Evolutionary conservation across 2,888 invertebrate genomes (phyloP).

Genomic region (Falcaria lacertinaria): DNA sequence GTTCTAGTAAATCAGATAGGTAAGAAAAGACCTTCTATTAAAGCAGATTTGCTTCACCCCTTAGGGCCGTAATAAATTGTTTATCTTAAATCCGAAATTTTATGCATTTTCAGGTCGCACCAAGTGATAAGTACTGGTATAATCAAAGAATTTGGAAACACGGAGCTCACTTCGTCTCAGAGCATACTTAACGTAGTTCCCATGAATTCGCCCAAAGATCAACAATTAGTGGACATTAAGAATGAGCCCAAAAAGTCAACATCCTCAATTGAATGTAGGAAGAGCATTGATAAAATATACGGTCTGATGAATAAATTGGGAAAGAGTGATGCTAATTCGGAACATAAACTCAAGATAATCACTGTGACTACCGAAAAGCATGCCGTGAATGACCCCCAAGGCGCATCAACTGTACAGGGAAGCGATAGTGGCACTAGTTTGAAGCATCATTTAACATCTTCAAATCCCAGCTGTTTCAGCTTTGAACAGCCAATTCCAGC

Average conservation of each 20-base stretch:
- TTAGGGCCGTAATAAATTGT: no score
- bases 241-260: constrained; percentile 24
- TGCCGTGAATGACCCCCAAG: constrained; percentile 15
- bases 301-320: constrained; percentile 51
- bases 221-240: constrained; percentile 10
- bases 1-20: background rate
- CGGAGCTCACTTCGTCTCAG: constrained; percentile 9
- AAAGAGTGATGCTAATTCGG: constrained; percentile 21
- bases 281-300: constrained; percentile 66
- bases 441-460: constrained; percentile 46
- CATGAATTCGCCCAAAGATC: constrained; percentile 22
- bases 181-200: constrained; percentile 21
- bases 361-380: constrained; percentile 10
- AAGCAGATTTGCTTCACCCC: no score
- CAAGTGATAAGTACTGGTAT: background rate
- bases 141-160: constrained; percentile 1
- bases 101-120: background rate
- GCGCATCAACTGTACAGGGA: constrained; percentile 30
- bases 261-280: constrained; percentile 48
- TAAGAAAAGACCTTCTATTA: background rate
- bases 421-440: constrained; percentile 60
- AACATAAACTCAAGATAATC: constrained; percentile 18
- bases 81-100: no score
- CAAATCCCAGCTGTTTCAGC: constrained; percentile 46
- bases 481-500: constrained; percentile 33